These are phyloP conservation scores for Xenopus laevis DNA, from an alignment of 2,113 vertebrate species.

Conservation along the genomic window DNA sequence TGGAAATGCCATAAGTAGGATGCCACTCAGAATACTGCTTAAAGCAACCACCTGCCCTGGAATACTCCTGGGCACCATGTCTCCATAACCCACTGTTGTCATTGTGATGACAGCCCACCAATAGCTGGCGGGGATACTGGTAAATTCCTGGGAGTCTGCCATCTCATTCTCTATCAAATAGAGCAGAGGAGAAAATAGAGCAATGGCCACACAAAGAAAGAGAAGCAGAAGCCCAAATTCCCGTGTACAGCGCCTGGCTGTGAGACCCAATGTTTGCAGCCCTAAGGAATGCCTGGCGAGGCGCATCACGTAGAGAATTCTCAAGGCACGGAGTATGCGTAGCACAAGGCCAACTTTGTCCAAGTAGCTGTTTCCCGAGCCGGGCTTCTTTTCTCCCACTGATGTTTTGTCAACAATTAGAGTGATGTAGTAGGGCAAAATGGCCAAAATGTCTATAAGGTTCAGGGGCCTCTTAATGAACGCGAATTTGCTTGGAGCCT, in stretches of 20 bases:
- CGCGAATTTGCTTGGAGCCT: constrained; percentile 87
- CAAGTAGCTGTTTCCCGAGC: constrained; percentile 85
- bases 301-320: constrained; percentile 95
- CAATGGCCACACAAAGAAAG: constrained; percentile 95
- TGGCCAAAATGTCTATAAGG: constrained; percentile 91
- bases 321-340: constrained; percentile 87
- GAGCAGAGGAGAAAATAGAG: constrained; percentile 87
- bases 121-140: constrained; percentile 94
- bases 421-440: constrained; percentile 95
- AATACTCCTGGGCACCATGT: constrained; percentile 95
- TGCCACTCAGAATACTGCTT: constrained; percentile 96
- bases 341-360: constrained; percentile 96
- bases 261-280: constrained; percentile 92
- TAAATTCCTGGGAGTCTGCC: constrained; percentile 84
- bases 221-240: constrained; percentile 93
- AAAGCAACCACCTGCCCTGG: constrained; percentile 96
- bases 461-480: constrained; percentile 87
- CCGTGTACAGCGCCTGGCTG: constrained; percentile 85
- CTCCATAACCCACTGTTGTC: constrained; percentile 96
- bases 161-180: constrained; percentile 93
- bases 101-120: constrained; percentile 99
- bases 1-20: constrained; percentile 97
- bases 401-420: constrained; percentile 86
- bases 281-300: constrained; percentile 92
- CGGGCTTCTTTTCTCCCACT: constrained; percentile 72